phyloP scores from a whole-genome alignment of 2,888 invertebrate species.

The Conistra vaccinii region DNA sequence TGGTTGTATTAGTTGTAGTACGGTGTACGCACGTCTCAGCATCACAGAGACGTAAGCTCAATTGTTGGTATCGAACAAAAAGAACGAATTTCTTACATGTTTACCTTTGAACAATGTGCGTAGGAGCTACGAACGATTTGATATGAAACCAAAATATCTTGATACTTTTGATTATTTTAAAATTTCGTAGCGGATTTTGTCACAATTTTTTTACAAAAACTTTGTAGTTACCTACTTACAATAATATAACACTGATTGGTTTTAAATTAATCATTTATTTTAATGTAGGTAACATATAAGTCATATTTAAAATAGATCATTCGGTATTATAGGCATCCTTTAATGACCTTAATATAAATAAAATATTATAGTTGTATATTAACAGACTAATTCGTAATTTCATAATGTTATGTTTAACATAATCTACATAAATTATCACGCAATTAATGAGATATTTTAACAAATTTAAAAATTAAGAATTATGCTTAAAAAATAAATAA shows the following conservation, averaged over 20 bases:
- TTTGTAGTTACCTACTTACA: background rate
- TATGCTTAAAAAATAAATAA: background rate
- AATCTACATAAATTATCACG: constrained; percentile 46
- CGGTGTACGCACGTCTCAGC: constrained; percentile 69
- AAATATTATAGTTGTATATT: constrained; percentile 14
- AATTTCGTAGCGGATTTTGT: background rate
- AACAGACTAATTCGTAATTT: constrained; percentile 17
- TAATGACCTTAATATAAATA: background rate
- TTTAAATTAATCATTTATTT: background rate
- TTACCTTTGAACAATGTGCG: constrained; percentile 84
- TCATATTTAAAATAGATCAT: constrained; percentile 7
- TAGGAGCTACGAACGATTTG: constrained; percentile 79
- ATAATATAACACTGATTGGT: background rate
- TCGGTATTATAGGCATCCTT: constrained; percentile 1
- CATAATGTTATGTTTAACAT: constrained; percentile 14
- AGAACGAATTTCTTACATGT: constrained; percentile 83
- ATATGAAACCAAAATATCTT: constrained; percentile 65
- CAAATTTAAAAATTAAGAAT: constrained; percentile 17
- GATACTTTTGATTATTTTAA: constrained; percentile 67
- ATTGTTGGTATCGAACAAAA: constrained; percentile 81
- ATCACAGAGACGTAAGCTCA: constrained; percentile 73
- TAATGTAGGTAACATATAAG: background rate
- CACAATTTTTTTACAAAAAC: background rate
- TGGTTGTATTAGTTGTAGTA: constrained; percentile 70
- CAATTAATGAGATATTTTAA: constrained; percentile 16